Percentiles rank a stretch among this genome's conserved stretches.
These are phyloP conservation scores for Euwallacea fornicatus DNA, from an alignment of 1,140 invertebrate genomes.

Conservation along the genomic window DNA sequence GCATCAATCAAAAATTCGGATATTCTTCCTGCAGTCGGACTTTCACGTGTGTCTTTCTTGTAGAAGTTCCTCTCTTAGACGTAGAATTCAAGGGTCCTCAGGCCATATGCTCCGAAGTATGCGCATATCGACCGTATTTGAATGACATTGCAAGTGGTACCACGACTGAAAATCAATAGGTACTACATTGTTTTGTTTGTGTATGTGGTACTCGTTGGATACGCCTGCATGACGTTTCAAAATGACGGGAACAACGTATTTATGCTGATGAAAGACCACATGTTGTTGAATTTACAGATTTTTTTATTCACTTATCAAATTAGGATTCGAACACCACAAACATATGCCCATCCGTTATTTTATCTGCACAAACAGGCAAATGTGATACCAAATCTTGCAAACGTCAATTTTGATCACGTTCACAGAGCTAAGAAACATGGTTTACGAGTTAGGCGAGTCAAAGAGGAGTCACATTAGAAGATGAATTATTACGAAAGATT, in stretches of 20 bases:
- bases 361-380: too few species aligned
- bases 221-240: slow-evolving; percentile 9
- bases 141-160: slow-evolving; percentile 23
- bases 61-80: too few species aligned
- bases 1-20: too few species aligned
- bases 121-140: slow-evolving; percentile 8
- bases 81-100: too few species aligned
- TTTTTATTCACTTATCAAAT: too few species aligned
- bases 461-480: slow-evolving; percentile 24
- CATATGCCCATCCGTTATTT: too few species aligned
- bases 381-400: not conserved
- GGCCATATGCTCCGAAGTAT: slow-evolving; percentile 18
- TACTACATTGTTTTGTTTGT: slow-evolving; percentile 17
- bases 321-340: too few species aligned
- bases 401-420: slow-evolving; percentile 16
- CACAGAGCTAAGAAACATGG: slow-evolving; percentile 11
- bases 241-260: slow-evolving; percentile 6
- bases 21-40: too few species aligned
- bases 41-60: too few species aligned
- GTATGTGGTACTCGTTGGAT: slow-evolving; percentile 14
- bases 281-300: too few species aligned
- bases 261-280: not conserved
- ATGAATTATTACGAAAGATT: slow-evolving; percentile 27
- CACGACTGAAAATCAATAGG: slow-evolving; percentile 22
- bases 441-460: slow-evolving; percentile 14